Evolutionary conservation across 1,140 invertebrate species (phyloP), one percentile per base, ranked within the genome.

Genomic region (Rhyacophila brunnea): DNA sequence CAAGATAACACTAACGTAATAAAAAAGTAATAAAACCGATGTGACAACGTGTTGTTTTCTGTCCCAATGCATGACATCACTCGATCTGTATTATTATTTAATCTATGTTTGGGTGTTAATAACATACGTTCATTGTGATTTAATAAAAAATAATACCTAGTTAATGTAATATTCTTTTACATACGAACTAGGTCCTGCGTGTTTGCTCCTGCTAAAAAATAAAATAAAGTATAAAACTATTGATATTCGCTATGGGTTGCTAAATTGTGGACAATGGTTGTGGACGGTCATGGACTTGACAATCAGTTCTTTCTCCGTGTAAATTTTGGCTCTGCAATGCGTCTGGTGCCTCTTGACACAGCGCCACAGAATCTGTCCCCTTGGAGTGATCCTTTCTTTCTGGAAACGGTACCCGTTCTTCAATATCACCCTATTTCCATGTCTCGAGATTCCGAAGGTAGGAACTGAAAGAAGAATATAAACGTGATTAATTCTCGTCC

Each of bases 351-450:
- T 42, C 38, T 60, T 64, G 1, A 59, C 62, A 35, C 62, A 64
- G 18, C 57, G 45, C 62, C 62, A 64, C 9, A 59, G 47, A 2
- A 60, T 36, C 7, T 56, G 57, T 11, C 62, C 62, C 18, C 53
- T 58, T 2, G 61, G 45, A 7, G 61, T 63, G 15, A 44, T 56
- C 17, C 61, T 54, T 18, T 63, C 61, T 34, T 55, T 63, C 40
- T 63, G 61, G 42, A 63, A 63, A 14, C 61, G 57, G 46, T 42
- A 59, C 14, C 61, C 61, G 9, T 59, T 28, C 61, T 58, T 63
- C 10, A 63, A 15, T 23, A 63, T 58, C 14, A 63, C 56, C 6
- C 42, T 34, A 34, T 63, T 63, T 11, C 61, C 61, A 15, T 63
- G 61, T 1, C 61, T 28, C 1, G 61, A 63, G 6, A 63, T 6